Percentiles rank a stretch among this genome's conserved stretches.
Evolutionary conservation across 2,888 invertebrate genomes (phyloP).

Genomic region (Elgonia sp.): DNA sequence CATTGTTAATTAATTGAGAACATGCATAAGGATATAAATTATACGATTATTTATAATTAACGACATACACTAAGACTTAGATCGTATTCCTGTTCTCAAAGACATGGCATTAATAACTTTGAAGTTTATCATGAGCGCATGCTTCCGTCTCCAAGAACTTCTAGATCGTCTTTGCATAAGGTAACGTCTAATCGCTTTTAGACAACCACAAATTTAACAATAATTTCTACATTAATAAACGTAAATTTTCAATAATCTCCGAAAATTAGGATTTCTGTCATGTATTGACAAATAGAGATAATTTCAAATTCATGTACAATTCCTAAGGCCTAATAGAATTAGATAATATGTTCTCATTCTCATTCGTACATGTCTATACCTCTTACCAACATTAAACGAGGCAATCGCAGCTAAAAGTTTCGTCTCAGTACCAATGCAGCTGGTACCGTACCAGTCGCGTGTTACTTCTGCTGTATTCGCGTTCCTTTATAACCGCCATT

Average conservation of each 20-base stretch:
- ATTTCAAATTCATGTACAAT: conserved; percentile 67
- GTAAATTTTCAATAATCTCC: too few relatives aligned
- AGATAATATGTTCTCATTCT: conserved; percentile 59
- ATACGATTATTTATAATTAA: conserved; percentile 56
- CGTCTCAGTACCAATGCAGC: conserved; percentile 82
- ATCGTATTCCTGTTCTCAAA: conserved; percentile 42
- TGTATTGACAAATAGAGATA: conserved; percentile 22
- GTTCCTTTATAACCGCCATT: conserved; percentile 75
- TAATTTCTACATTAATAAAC: too few relatives aligned
- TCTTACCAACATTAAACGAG: conserved; percentile 66
- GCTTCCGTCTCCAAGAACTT: conserved; percentile 41
- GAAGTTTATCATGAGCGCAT: conserved; percentile 55
- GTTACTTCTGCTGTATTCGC: conserved; percentile 82
- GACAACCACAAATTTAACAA: too few relatives aligned
- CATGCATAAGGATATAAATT: conserved; percentile 34
- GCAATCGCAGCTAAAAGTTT: conserved; percentile 76
- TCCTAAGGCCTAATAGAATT: conserved; percentile 62
- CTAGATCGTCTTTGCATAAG: conserved; percentile 48
- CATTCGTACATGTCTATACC: conserved; percentile 61
- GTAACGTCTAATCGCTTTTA: conserved; percentile 58
- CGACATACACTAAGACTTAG: conserved; percentile 42
- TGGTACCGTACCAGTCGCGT: conserved; percentile 86
- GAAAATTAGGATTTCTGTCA: not conserved
- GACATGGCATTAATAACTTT: conserved; percentile 69
- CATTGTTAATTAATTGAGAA: too few relatives aligned